A percentile compares a stretch with the other conserved stretches of the same genome.
Conservation (phyloP, 2,113 vertebrate species). For the Capreolus pygargus region DNA sequence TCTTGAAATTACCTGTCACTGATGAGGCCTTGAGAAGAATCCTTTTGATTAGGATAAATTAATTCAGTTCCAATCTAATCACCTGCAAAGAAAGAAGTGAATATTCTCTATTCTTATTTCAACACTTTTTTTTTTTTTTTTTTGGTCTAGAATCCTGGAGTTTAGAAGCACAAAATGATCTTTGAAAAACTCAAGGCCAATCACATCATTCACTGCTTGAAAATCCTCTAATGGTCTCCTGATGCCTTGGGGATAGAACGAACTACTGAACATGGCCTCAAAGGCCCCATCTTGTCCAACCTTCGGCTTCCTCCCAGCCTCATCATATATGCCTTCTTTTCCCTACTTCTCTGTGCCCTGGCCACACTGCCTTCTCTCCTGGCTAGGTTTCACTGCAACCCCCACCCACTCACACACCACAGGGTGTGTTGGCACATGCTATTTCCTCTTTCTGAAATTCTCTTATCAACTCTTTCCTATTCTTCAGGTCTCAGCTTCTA, state of each 20-base stretch:
- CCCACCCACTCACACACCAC: not conserved
- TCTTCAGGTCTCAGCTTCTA: not conserved
- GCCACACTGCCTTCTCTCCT: not conserved
- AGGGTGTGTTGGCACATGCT: not conserved
- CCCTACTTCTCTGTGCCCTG: not conserved
- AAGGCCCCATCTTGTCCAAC: not conserved
- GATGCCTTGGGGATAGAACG: not conserved
- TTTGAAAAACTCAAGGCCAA: slow-evolving; percentile 4
- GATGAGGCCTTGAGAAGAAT: slow-evolving; percentile 52
- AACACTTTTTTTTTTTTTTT: not conserved
- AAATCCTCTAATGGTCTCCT: not conserved
- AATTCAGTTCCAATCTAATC: slow-evolving; percentile 64
- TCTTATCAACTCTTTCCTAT: not conserved
- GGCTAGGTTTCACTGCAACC: not conserved
- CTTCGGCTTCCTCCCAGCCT: not conserved
- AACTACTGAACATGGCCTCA: not conserved
- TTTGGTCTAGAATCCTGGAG: not conserved
- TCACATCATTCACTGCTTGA: not conserved
- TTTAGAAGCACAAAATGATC: slow-evolving; percentile 33
- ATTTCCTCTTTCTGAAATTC: not conserved
- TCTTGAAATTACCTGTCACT: slow-evolving; percentile 74
- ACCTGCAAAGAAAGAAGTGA: slow-evolving; percentile 38
- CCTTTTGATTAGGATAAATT: slow-evolving; percentile 69
- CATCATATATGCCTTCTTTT: rapidly evolving
- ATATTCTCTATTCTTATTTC: slow-evolving; percentile 36